These are phyloP conservation scores for Onychomys torridus DNA, from an alignment of 2,797 vertebrate species.

Conservation along the genomic window DNA sequence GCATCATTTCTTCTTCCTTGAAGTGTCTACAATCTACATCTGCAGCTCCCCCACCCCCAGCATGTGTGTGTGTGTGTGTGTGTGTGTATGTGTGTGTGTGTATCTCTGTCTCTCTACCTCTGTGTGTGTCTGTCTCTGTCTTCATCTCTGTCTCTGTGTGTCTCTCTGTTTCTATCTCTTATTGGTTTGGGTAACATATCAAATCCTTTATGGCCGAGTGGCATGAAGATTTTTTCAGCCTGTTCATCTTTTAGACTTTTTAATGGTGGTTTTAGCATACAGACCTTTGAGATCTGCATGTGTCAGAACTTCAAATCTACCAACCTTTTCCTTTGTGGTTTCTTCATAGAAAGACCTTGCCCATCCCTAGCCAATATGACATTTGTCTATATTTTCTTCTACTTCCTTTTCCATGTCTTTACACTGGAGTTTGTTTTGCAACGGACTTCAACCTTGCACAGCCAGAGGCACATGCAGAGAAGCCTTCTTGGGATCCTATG, in stretches of 20 bases:
- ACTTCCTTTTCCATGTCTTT: slow-evolving; percentile 22
- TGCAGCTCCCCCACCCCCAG: background rate
- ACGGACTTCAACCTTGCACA: background rate
- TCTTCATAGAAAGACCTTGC: background rate
- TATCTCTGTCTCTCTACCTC: background rate
- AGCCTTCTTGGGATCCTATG: background rate
- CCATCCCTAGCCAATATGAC: background rate
- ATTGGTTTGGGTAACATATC: background rate
- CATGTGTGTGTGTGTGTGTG: background rate
- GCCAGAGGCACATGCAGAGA: background rate
- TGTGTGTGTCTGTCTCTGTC: background rate
- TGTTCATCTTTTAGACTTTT: slow-evolving; percentile 54
- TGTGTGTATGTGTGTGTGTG: background rate
- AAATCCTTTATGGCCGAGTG: slow-evolving; percentile 1
- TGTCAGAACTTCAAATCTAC: slow-evolving; percentile 56
- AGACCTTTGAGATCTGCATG: slow-evolving; percentile 55
- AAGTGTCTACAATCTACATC: background rate
- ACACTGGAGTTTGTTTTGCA: background rate
- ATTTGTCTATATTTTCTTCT: slow-evolving; percentile 19
- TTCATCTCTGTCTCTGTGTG: background rate
- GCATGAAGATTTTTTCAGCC: slow-evolving; percentile 28
- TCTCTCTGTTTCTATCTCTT: background rate
- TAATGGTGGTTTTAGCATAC: slow-evolving; percentile 56
- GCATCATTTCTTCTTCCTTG: background rate
- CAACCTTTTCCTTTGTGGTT: slow-evolving; percentile 65